Evolutionary conservation across 2,888 invertebrate genomes (phyloP).

Genomic region (Poecilus cupreus): DNA sequence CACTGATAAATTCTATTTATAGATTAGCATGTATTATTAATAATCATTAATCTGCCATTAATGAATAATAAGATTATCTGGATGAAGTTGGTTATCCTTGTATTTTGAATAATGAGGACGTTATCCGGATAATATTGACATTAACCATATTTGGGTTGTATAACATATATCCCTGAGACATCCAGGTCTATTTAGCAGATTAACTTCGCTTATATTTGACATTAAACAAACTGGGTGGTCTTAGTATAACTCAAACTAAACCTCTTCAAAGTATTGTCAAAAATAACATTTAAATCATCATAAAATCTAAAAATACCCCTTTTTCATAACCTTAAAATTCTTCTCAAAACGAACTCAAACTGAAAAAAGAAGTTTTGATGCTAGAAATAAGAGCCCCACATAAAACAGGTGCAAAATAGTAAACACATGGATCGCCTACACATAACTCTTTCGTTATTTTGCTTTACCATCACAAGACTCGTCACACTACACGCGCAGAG

Average conservation of each 20-base stretch:
- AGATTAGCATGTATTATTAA: no score
- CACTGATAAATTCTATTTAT: no score
- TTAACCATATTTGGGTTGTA: no score
- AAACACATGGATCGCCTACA: constrained; percentile 16
- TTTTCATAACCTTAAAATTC: constrained; percentile 7
- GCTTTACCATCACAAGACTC: constrained; percentile 8
- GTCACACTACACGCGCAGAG: background rate
- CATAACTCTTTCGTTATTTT: background rate
- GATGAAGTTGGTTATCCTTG: no score
- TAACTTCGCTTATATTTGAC: no score
- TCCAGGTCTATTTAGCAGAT: no score
- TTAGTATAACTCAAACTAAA: no score
- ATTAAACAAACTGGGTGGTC: background rate
- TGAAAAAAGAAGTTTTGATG: background rate
- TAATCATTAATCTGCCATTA: no score
- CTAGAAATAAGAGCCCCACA: constrained; percentile 1
- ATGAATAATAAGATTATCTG: no score
- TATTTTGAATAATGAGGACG: no score
- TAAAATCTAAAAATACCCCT: background rate
- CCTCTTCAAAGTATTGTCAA: background rate
- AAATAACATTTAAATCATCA: background rate
- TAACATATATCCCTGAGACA: no score
- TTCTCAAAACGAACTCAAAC: background rate
- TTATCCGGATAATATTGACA: no score
- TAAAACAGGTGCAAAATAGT: constrained; percentile 36